Percentiles rank a stretch among this genome's conserved stretches.
Conservation (phyloP, 2,888 invertebrate species). For the Ennomos fuscantarius region DNA sequence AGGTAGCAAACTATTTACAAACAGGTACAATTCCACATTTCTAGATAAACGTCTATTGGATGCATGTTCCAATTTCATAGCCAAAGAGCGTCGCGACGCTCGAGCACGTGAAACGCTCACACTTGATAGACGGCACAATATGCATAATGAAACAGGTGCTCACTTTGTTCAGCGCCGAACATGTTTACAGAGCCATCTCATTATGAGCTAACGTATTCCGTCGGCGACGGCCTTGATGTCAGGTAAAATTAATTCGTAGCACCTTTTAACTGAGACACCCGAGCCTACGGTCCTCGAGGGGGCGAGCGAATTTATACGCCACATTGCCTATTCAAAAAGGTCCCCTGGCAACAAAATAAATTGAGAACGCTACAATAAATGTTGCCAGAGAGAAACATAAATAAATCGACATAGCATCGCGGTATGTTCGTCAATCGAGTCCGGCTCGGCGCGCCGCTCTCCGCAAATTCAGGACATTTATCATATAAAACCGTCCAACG, state of each 20-base stretch:
- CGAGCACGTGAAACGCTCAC: constrained; percentile 17
- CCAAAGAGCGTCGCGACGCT: not conserved
- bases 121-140: constrained; percentile 48
- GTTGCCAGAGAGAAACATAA: constrained; percentile 53
- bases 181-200: constrained; percentile 67
- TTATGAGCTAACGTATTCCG: constrained; percentile 69
- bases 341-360: constrained; percentile 70
- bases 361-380: constrained; percentile 66
- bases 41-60: not conserved
- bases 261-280: constrained; percentile 72
- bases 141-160: constrained; percentile 53
- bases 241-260: constrained; percentile 78
- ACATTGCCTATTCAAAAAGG: constrained; percentile 81
- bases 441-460: constrained; percentile 33
- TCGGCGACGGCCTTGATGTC: constrained; percentile 67
- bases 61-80: constrained; percentile 1
- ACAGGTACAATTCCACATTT: too few species aligned
- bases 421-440: constrained; percentile 43
- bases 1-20: too few species aligned
- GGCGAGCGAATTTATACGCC: constrained; percentile 74
- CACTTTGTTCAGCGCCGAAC: constrained; percentile 50
- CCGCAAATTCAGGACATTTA: constrained; percentile 47
- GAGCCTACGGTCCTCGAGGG: constrained; percentile 60
- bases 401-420: constrained; percentile 45
- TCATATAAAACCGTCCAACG: constrained; percentile 44